Evolutionary conservation across 2,113 vertebrate genomes (phyloP).

Genomic region (Tichodroma muraria): DNA sequence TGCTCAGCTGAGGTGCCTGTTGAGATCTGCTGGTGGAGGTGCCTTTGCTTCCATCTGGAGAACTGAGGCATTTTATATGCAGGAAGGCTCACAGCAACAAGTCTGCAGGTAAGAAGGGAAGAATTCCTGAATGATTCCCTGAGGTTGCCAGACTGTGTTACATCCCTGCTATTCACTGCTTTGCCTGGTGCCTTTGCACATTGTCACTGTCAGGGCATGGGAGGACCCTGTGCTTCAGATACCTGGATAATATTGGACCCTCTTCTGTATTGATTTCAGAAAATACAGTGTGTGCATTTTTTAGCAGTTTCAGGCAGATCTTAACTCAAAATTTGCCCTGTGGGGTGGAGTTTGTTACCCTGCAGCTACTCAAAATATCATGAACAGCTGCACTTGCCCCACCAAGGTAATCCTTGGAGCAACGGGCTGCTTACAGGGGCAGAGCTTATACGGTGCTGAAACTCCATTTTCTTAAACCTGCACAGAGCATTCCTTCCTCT

Average conservation of each 20-base stretch:
- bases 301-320: neutral
- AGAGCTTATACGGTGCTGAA: rapidly evolving
- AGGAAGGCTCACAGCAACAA: neutral
- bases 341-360: neutral
- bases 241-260: neutral
- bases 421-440: rapidly evolving
- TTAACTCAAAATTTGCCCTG: neutral
- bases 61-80: neutral
- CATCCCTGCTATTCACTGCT: neutral
- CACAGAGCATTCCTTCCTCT: neutral
- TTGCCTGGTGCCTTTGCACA: neutral
- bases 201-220: neutral
- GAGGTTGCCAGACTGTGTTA: neutral
- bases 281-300: neutral
- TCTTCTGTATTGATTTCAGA: neutral
- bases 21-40: neutral
- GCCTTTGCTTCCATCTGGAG: neutral
- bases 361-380: neutral
- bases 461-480: neutral
- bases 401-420: neutral
- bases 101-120: neutral
- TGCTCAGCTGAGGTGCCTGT: neutral
- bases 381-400: neutral
- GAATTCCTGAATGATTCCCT: neutral
- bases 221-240: neutral